A percentile compares a stretch with the other conserved stretches of the same genome.
These are phyloP conservation scores for Dolichopus griseipennis DNA, from an alignment of 2,888 invertebrate species.

Conservation along the genomic window DNA sequence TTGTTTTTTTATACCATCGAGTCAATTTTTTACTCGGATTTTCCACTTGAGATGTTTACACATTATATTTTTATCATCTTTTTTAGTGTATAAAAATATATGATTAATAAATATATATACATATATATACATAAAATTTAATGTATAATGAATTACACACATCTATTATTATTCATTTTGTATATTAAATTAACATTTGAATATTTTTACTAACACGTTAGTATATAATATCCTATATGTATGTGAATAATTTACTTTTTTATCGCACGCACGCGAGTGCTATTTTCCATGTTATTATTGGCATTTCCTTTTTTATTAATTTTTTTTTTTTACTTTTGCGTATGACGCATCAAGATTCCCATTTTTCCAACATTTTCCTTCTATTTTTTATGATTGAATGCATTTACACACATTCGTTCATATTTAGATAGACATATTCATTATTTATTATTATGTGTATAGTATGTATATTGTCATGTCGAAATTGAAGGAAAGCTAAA, in stretches of 20 bases:
- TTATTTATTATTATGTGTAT: no score
- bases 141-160: no score
- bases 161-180: no score
- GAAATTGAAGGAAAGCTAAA: no score
- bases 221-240: no score
- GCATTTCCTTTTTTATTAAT: not conserved
- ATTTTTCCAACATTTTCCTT: no score
- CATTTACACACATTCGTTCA: not conserved
- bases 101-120: no score
- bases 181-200: no score
- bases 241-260: not conserved
- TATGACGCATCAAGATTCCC: not conserved
- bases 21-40: not conserved
- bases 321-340: not conserved
- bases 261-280: not conserved
- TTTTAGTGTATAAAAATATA: no score
- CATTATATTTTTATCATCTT: not conserved
- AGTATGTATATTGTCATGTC: not conserved
- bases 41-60: not conserved
- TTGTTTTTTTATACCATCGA: no score
- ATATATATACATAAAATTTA: no score
- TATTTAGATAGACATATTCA: not conserved
- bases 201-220: no score
- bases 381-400: not conserved
- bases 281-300: slow-evolving; percentile 3